Evolutionary conservation across 2,888 invertebrate species (phyloP).

Genomic region (Cosmopolites sordidus): DNA sequence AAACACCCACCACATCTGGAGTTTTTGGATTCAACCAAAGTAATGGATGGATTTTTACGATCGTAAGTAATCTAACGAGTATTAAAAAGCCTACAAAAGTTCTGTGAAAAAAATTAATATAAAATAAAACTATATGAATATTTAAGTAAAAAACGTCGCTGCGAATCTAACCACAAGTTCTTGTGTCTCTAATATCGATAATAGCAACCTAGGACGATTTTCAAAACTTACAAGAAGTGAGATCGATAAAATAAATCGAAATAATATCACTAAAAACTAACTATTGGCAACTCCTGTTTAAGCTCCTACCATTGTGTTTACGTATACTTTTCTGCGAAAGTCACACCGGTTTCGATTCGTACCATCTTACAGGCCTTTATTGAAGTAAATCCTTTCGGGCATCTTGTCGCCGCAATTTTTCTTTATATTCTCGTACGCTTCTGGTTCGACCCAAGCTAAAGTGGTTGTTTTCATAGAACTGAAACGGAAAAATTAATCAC

Average conservation of each 20-base stretch:
- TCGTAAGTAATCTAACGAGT: too few species aligned
- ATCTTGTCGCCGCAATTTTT: slow-evolving; percentile 60
- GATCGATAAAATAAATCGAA: background rate
- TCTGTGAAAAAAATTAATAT: too few species aligned
- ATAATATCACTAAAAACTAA: slow-evolving; percentile 1
- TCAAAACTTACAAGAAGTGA: background rate
- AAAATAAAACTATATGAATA: too few species aligned
- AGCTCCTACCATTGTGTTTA: slow-evolving; percentile 6
- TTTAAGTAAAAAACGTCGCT: too few species aligned
- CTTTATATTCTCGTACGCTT: slow-evolving; percentile 65
- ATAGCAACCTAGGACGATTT: too few species aligned
- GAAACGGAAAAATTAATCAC: background rate
- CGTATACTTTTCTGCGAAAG: slow-evolving; percentile 26
- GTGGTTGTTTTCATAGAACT: slow-evolving; percentile 60
- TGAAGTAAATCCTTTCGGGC: slow-evolving; percentile 76
- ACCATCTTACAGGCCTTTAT: slow-evolving; percentile 75
- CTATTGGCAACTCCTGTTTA: slow-evolving; percentile 2
- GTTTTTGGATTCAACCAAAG: too few species aligned
- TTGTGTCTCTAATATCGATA: too few species aligned
- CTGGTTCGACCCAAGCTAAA: slow-evolving; percentile 68
- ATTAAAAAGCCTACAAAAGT: too few species aligned
- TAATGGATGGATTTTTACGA: too few species aligned
- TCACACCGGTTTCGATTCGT: slow-evolving; percentile 12
- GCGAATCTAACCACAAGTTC: too few species aligned
- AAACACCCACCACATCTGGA: too few species aligned